phyloP scores from a whole-genome alignment of 1,140 invertebrate species.

The Drosophila equinoxialis region DNA sequence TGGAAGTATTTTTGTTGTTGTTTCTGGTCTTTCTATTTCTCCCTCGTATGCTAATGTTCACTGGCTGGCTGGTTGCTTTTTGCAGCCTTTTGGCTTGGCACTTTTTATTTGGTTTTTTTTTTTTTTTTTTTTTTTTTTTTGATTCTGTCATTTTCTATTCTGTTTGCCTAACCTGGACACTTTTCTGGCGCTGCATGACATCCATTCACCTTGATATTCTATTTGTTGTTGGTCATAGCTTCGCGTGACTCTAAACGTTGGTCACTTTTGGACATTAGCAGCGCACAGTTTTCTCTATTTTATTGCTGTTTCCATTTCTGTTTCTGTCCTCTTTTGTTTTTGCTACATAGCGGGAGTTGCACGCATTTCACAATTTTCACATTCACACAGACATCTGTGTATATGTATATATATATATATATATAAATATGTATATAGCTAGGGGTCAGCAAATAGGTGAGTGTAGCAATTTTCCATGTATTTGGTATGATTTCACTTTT shows the following conservation, averaged over 20 bases:
- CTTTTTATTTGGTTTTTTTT: neutral
- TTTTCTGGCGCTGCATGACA: constrained; percentile 45
- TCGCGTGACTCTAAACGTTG: constrained; percentile 73
- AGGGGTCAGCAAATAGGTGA: constrained; percentile 40
- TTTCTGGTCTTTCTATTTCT: constrained; percentile 2
- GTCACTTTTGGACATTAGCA: constrained; percentile 67
- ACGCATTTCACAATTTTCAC: constrained; percentile 71
- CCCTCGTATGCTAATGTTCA: constrained; percentile 30
- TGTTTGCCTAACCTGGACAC: constrained; percentile 8
- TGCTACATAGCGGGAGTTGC: constrained; percentile 44
- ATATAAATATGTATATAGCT: constrained; percentile 4
- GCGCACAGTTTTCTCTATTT: constrained; percentile 22
- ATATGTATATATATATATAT: constrained; percentile 11
- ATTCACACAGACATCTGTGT: constrained; percentile 25
- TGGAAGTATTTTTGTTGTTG: neutral
- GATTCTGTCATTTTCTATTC: constrained; percentile 21
- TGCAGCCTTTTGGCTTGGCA: neutral
- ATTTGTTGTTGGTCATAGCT: constrained; percentile 60
- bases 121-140: constrained; percentile 6
- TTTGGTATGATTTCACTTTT: constrained; percentile 74
- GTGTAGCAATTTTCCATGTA: constrained; percentile 48
- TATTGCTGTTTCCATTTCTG: constrained; percentile 31
- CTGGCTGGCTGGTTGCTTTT: constrained; percentile 8
- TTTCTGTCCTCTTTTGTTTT: constrained; percentile 31
- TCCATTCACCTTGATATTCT: constrained; percentile 61